Evolutionary conservation across 37 sponge, comb jelly and placozoan species (phyloP), one percentile per base, ranked within the genome.

Genomic region (Halisarca cf. caerulea): DNA sequence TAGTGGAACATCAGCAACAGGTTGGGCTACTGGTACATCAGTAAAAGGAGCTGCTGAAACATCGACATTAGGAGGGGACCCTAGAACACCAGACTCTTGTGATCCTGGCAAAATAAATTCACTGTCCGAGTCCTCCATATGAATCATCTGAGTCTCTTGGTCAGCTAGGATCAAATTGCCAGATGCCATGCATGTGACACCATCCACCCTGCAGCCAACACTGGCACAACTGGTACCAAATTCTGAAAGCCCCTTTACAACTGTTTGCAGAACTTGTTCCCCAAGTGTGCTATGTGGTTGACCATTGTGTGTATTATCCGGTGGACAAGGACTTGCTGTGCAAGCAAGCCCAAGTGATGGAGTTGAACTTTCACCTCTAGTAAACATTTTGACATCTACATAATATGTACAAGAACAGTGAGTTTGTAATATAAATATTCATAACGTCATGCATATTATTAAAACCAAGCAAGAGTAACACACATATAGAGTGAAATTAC

Each of bases 31-130:
- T 62, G 30, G 64, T 20, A 30, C 25, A 28, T 23, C 30, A 62
- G 64, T 20, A 4, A 30, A 8, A 62, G 64, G 64, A n/a, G 30
- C 4, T 20, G n/a, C 30, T 20, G 64, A 23, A 20, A 28, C 30
- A 62, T 15, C 15, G 64, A 23, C 4, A 6, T 20, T 15, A 6
- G 30, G 51, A 47, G 51, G 11, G 51, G 51, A 47, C 51, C 6
- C 11, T 6, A 14, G 51, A 14, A 47, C 51, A 47, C 11, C 51
- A 6, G 6, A 14, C 11, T 11, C 51, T 14, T 14, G 51, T 14
- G 51, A 47, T 6, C 51, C 77, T 74, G 77, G 77, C 15, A 74
- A 25, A 23, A 41, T 44, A n/a, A 74, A 25, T 41, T 74, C 77
- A 33, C 36, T 37, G 24, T 74, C 77, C 38, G 77, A 74, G 2